A percentile compares a stretch with the other conserved stretches of the same genome.
Evolutionary conservation across 2,113 vertebrate genomes (phyloP).

Genomic region (Circaetus cinerascens): DNA sequence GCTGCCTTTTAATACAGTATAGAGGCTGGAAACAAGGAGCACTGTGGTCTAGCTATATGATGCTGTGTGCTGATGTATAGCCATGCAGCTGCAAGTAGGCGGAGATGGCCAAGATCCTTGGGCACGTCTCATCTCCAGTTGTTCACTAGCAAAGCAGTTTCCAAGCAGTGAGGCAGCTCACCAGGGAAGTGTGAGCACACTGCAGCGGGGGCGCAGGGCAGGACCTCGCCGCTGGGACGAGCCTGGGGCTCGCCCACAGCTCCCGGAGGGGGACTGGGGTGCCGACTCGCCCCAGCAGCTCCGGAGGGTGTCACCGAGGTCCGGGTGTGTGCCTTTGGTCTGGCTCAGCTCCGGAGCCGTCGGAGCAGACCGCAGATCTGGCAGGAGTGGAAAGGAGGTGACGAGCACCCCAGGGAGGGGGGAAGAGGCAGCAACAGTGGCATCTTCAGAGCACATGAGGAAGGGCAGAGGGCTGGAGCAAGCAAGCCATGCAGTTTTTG

Average conservation of each 20-base stretch:
- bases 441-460: background rate
- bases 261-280: background rate
- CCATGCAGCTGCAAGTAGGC: conserved; percentile 17
- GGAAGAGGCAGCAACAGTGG: background rate
- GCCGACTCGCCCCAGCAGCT: background rate
- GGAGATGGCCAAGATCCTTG: background rate
- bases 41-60: conserved; percentile 29
- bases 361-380: background rate
- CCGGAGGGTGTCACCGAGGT: background rate
- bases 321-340: background rate
- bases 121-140: background rate
- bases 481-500: background rate
- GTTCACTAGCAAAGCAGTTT: background rate
- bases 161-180: background rate
- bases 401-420: background rate
- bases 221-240: background rate
- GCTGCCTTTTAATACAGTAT: background rate
- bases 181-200: background rate
- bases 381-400: background rate
- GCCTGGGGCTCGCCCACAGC: background rate
- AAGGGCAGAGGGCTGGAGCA: background rate
- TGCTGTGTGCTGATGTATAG: conserved; percentile 10
- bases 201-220: background rate
- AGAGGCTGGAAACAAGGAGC: conserved; percentile 13
- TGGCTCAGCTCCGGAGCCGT: background rate